Evolutionary conservation across 2,797 vertebrate species (phyloP).

Genomic region (Gobio occitaniae): DNA sequence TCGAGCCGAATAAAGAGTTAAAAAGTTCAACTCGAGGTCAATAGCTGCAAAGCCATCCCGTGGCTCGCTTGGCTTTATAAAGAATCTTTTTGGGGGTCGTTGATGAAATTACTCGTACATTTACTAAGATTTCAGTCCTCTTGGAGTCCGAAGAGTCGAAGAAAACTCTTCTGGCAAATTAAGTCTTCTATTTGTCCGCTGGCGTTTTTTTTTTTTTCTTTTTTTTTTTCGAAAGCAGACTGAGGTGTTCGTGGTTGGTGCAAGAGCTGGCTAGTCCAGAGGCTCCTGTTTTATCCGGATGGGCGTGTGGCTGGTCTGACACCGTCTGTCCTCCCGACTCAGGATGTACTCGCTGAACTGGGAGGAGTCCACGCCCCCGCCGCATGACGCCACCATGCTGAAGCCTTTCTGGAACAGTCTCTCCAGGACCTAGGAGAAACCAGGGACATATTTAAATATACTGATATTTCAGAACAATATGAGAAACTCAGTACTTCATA

Average conservation of each 20-base stretch:
- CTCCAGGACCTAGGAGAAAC: constrained; percentile 77
- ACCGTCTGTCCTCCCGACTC: constrained; percentile 92
- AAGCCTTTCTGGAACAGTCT: constrained; percentile 98
- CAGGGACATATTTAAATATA: background rate
- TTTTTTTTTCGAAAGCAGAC: background rate
- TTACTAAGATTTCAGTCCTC: constrained; percentile 41
- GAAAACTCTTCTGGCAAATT: constrained; percentile 14
- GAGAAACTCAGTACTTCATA: constrained; percentile 3
- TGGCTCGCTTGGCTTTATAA: background rate
- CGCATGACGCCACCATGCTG: constrained; percentile 93
- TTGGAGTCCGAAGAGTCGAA: constrained; percentile 16
- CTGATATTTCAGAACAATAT: background rate
- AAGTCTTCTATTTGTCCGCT: constrained; percentile 37
- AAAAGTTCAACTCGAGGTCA: constrained; percentile 13
- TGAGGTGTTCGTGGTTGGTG: constrained; percentile 26
- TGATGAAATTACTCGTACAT: constrained; percentile 16
- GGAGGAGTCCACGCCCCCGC: constrained; percentile 97
- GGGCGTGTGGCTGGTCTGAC: constrained; percentile 88
- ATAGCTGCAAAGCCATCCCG: background rate
- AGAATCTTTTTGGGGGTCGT: background rate
- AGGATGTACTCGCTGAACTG: constrained; percentile 99
- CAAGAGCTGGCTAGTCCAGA: constrained; percentile 86
- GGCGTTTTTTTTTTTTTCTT: background rate
- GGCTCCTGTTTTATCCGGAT: constrained; percentile 99
- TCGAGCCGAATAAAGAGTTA: background rate